phyloP scores from a whole-genome alignment of 2,113 vertebrate genomes.

The Amia ocellicauda region DNA sequence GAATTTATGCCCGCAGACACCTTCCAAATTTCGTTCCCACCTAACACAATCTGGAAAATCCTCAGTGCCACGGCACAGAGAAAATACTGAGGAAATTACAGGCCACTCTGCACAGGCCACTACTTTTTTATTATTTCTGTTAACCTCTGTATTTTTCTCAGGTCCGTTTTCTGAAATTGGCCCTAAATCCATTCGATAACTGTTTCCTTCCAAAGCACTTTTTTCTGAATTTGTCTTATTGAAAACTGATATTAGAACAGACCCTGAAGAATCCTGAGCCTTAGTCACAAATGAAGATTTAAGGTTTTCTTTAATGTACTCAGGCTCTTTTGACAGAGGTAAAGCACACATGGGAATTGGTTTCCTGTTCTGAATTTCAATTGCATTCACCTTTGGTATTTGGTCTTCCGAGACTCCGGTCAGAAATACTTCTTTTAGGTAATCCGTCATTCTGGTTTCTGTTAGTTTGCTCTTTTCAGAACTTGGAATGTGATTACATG shows the following conservation, averaged over 20 bases:
- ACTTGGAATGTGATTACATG: background rate
- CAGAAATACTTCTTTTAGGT: constrained; percentile 22
- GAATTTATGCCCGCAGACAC: background rate
- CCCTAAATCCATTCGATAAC: constrained; percentile 21
- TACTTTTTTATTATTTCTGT: background rate
- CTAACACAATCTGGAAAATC: constrained; percentile 61
- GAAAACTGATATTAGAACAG: too few species aligned
- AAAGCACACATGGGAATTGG: too few species aligned
- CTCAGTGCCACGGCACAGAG: constrained; percentile 74
- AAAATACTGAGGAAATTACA: constrained; percentile 91
- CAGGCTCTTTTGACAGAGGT: too few species aligned
- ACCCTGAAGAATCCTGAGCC: too few species aligned
- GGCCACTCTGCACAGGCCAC: constrained; percentile 64
- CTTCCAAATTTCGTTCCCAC: constrained; percentile 50
- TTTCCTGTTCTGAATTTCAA: background rate
- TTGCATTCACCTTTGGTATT: too few species aligned
- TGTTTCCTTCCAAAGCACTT: constrained; percentile 2
- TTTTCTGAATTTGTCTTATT: too few species aligned
- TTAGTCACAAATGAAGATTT: background rate
- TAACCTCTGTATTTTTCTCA: background rate
- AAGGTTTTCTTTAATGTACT: too few species aligned
- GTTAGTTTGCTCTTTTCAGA: background rate
- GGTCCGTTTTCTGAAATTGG: constrained; percentile 13
- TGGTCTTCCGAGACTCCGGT: too few species aligned
- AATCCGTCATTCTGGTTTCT: constrained; percentile 27